Evolutionary conservation across 2,888 invertebrate genomes (phyloP), one percentile per base, ranked within the genome.

Genomic region (Drosophila subquinaria): DNA sequence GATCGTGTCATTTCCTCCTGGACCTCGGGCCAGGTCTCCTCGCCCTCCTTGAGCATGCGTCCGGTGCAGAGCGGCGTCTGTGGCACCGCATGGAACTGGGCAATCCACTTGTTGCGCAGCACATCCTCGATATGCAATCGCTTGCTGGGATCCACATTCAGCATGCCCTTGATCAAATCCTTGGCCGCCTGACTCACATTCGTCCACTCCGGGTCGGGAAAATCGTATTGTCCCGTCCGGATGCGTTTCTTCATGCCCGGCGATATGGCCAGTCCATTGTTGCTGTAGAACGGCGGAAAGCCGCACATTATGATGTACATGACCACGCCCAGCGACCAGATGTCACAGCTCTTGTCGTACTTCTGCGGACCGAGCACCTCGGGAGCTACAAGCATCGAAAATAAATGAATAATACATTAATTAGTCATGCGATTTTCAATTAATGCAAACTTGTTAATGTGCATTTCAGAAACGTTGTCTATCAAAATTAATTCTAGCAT

Each of bases 1-100:
- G 99, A 98, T 76, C 98, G 95, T 1, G 98, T 99, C 99, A 99
- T 99, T 94, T 99, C 99, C 93, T 99, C 99, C 93, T 99, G 98
- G 5, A 99, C 98, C 90, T 99, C 99, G 0, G 97, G 97, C 99
- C 99, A 99, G 63, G 96, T 95, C 81, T 98, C 98, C 79, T 96
- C 97, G 55, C 97, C 97, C 93, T 99, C 99, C 35, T 96, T 95
- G 23, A 99, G 94, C 88, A 99, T 95, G 61, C 96, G 94, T 67
- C 97, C 95, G 0, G 99, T 99, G 93, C 97, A 97, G 11, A 99
- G 94, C 0, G 99, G 99, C 0, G 99, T 99, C 90, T 97, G 97
- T 0, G 99, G 99, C 6, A 99, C 99, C 77, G 96, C 96, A 0
- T 96, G 96, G 93, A 96, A 96, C 78, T 93, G 93, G 70, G 96